Base-by-base conservation (phyloP, 2,888 invertebrate genomes). In the Chrysolina americana region DNA sequence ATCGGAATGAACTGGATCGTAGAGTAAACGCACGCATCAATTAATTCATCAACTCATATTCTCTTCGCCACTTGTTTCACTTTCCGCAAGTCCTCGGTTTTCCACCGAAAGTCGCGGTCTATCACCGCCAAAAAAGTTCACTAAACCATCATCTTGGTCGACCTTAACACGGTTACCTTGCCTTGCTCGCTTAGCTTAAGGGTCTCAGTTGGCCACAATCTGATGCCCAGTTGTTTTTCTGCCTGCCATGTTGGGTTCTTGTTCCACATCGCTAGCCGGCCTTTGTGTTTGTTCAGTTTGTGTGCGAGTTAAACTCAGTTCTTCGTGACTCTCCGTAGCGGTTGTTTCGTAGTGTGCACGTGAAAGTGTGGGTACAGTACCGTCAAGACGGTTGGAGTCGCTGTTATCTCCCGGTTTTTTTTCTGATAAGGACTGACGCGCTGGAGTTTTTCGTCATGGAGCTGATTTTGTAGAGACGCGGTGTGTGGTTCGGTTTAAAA, bases 91-190 rank as follows among this genome's bases (percentile, higher is more conserved):
- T 50, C 15, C 23, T 47, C 19, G 21, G 36, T 59, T 65, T 65
- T 48, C 65, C 71, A 50, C 48, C 17, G 17, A 53, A 41, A 59
- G n/a, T 19, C 64, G 48, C 36, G 47, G 28, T 71, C 28, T 10
- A 65, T 41, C 65, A 44, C 23, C 21, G 11, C 23, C 69, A 23
- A 62, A 69, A 56, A 72, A 72, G 68, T 72, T 72, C 71, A 72
- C 48, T 66, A 68, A 68, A 21, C 53, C 44, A 50, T 63, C 66
- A 68, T 63, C 68, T 68, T 23, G 47, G n/a, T 71, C 79, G 81
- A 80, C 81, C 81, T 81, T 81, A 81, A 80, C 81, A 80, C 78
- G 80, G 81, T 80, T 79, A 80, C 80, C 80, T 79, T 78, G 78
- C 74, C 21, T 48, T 66, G 48, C 62, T 28, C 62, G 50, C 66